Evolutionary conservation across 2,797 vertebrate genomes (phyloP), one percentile per base, ranked within the genome.

Genomic region (Halcyon smyrnensis): DNA sequence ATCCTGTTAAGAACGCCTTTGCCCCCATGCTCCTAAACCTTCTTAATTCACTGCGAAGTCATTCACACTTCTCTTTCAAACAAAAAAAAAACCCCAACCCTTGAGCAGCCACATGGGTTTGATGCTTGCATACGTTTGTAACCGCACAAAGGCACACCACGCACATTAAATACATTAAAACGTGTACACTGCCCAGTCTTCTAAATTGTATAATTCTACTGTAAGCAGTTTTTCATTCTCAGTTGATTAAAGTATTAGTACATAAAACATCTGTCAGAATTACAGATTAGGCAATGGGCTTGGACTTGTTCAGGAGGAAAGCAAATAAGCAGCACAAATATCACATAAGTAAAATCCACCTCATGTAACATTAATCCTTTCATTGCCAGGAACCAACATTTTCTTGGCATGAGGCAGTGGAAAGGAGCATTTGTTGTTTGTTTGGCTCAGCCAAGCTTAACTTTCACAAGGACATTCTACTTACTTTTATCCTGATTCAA

Each of bases 191-290:
- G 83, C 87, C 82, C 4, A 3, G 60, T 30, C 77, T 79, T 80
- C 64, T 65, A 59, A 89, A 89, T 48, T n/a, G 39, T 71, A 78
- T 88, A 95, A 96, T 90, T 84, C 78, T 70, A 68, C 69, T 56
- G 68, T 87, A 95, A 90, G 84, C 84, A 91, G 64, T 63, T 96
- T 92, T 88, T 74, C 65, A 54, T 75, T 92, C 76, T 87, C 73
- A 21, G 81, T 63, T 95, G 94, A 95, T 96, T 96, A 94, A 96
- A 95, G 78, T 60, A 91, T 95, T 96, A 94, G 90, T 81, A 95
- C 81, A 88, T 46, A 89, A 93, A 95, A 93, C 95, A 97, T 96
- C 96, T 93, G 95, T 95, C 93, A 93, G 74, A 94, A 96, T 87
- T 51, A 90, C 93, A 95, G 84, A 93, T 90, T 95, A 96, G 77